A percentile compares a stretch with the other conserved stretches of the same genome.
These are phyloP conservation scores for Sycophila texana DNA, from an alignment of 2,888 invertebrate species.

Conservation along the genomic window DNA sequence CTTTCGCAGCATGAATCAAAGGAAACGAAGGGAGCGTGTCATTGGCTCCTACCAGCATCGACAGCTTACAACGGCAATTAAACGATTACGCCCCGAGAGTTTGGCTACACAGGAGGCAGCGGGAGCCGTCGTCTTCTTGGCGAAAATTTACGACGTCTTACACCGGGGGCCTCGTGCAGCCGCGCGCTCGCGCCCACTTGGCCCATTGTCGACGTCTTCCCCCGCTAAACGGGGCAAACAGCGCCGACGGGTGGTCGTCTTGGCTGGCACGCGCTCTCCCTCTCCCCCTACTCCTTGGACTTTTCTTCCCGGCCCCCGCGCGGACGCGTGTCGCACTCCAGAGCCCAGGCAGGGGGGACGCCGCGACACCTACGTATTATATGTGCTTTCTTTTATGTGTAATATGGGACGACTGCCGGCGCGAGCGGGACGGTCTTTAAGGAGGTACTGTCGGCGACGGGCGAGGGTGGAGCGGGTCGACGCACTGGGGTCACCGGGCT, in stretches of 20 bases:
- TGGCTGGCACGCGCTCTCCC: constrained; percentile 11
- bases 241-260: constrained; percentile 57
- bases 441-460: background rate
- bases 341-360: no score
- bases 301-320: constrained; percentile 3
- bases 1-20: no score
- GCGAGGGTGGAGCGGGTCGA: constrained; percentile 1
- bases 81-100: constrained; percentile 13
- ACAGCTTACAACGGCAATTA: constrained; percentile 35
- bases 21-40: no score
- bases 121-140: background rate
- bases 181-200: background rate
- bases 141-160: background rate
- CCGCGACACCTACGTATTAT: no score
- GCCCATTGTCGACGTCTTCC: constrained; percentile 2
- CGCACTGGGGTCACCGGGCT: constrained; percentile 3
- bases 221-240: constrained; percentile 58
- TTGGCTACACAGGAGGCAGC: background rate
- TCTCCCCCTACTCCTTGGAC: background rate
- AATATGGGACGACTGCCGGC: background rate
- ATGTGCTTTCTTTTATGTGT: no score
- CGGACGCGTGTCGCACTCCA: background rate
- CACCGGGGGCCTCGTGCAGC: background rate
- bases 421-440: background rate
- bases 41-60: background rate